phyloP scores from a whole-genome alignment of 1,140 invertebrate genomes.

The Dufourea novaeangliae region DNA sequence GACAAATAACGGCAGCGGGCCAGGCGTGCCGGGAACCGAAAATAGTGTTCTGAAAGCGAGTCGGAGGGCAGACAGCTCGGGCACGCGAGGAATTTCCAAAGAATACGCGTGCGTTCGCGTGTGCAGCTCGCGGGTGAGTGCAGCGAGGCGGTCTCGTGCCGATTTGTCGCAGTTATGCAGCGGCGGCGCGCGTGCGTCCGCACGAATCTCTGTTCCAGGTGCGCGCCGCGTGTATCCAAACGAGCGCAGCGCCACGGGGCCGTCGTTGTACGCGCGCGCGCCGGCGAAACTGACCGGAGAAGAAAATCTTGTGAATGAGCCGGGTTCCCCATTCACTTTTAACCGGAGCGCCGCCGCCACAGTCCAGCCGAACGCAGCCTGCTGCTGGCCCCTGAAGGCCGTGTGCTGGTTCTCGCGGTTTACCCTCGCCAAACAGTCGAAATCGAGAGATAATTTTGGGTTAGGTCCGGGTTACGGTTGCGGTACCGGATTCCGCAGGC shows the following conservation, averaged over 20 bases:
- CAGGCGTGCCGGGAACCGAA: slow-evolving; percentile 7
- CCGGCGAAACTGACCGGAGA: slow-evolving; percentile 64
- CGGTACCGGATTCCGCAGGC: too few species aligned
- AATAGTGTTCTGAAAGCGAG: slow-evolving; percentile 10
- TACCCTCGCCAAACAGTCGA: too few species aligned
- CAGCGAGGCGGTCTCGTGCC: neutral
- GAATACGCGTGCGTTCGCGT: neutral
- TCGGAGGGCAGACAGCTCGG: neutral
- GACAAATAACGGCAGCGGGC: neutral
- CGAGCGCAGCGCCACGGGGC: neutral
- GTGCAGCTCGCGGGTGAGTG: neutral
- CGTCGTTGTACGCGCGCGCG: slow-evolving; percentile 22
- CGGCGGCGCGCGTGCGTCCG: slow-evolving; percentile 15
- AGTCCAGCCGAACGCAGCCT: neutral
- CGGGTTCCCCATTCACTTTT: slow-evolving; percentile 79
- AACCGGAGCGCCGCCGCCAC: slow-evolving; percentile 63
- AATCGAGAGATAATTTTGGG: too few species aligned
- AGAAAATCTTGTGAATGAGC: slow-evolving; percentile 80
- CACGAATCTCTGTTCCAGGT: neutral
- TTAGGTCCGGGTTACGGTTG: too few species aligned
- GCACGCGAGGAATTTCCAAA: slow-evolving; percentile 29
- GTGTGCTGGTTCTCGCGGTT: neutral
- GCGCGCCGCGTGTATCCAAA: neutral
- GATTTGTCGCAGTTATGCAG: slow-evolving; percentile 15
- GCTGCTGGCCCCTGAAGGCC: neutral